Evolutionary conservation across 1,140 invertebrate species (phyloP).

Genomic region (Bombyx mandarina): DNA sequence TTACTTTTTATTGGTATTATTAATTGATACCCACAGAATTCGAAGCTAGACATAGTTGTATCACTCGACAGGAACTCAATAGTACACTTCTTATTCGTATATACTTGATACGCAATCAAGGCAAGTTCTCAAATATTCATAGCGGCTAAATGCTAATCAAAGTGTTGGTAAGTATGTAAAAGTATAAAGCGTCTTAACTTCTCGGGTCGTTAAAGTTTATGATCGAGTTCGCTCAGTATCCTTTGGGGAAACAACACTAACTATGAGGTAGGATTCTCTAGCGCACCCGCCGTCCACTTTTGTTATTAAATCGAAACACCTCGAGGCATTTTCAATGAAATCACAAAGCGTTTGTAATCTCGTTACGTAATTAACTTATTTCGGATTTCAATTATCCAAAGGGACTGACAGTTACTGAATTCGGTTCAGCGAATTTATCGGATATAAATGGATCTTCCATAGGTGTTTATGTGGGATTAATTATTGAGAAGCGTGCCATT

Average conservation of each 20-base stretch:
- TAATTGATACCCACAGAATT: too few species aligned
- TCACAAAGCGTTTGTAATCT: constrained; percentile 11
- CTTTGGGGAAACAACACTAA: constrained; percentile 32
- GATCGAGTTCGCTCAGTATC: constrained; percentile 45
- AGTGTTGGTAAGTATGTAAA: constrained; percentile 31
- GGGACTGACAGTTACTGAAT: constrained; percentile 22
- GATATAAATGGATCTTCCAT: constrained; percentile 39
- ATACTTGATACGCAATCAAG: too few species aligned
- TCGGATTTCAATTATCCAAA: constrained; percentile 37
- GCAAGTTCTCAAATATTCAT: neutral
- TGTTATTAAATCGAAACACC: constrained; percentile 17
- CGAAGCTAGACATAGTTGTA: too few species aligned
- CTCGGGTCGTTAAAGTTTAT: constrained; percentile 51
- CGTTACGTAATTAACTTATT: constrained; percentile 43
- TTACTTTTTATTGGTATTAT: too few species aligned
- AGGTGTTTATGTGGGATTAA: constrained; percentile 57
- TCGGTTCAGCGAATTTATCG: constrained; percentile 40
- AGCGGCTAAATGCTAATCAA: constrained; percentile 20
- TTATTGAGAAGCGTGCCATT: constrained; percentile 26
- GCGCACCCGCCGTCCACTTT: neutral
- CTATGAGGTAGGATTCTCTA: too few species aligned
- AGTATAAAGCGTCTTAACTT: constrained; percentile 35
- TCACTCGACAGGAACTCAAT: too few species aligned
- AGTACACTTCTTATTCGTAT: too few species aligned
- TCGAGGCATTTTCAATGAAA: constrained; percentile 41